Conservation (phyloP, 2,113 vertebrate genomes). For the Microcebus lehilahytsara region DNA sequence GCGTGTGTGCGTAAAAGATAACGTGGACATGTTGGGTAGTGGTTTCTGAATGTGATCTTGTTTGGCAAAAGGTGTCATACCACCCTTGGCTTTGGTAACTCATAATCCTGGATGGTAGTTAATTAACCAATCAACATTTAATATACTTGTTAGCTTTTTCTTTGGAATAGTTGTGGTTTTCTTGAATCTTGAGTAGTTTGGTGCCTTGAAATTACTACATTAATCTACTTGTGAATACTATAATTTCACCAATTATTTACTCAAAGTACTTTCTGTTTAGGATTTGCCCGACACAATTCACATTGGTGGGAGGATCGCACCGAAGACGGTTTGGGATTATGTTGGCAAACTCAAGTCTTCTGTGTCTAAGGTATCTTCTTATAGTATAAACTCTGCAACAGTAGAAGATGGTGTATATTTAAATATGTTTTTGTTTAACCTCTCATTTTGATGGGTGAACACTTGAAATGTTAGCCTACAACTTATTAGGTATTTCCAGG, state of each 20-base stretch:
- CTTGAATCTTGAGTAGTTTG: background rate
- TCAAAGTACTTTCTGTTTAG: constrained; percentile 82
- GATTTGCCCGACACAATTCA: constrained; percentile 97
- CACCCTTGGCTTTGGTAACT: rapidly evolving
- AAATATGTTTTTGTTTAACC: background rate
- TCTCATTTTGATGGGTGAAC: background rate
- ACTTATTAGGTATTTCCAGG: background rate
- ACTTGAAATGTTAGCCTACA: background rate
- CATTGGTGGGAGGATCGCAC: constrained; percentile 95
- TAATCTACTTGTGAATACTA: background rate
- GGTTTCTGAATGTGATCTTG: rapidly evolving
- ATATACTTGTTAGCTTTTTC: rapidly evolving
- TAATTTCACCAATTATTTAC: background rate
- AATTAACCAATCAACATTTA: rapidly evolving
- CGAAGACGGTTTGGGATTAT: constrained; percentile 98
- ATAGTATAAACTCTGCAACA: constrained; percentile 29
- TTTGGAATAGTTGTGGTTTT: background rate
- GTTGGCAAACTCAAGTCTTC: constrained; percentile 96
- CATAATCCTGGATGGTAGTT: background rate
- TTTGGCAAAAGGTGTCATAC: rapidly evolving
- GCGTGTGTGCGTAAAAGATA: rapidly evolving
- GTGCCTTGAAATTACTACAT: background rate
- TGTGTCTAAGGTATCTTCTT: constrained; percentile 91
- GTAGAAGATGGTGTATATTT: background rate
- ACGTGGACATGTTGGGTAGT: rapidly evolving